Base-by-base conservation (phyloP, 1,140 invertebrate genomes). In the Leptopilina boulardi region DNA sequence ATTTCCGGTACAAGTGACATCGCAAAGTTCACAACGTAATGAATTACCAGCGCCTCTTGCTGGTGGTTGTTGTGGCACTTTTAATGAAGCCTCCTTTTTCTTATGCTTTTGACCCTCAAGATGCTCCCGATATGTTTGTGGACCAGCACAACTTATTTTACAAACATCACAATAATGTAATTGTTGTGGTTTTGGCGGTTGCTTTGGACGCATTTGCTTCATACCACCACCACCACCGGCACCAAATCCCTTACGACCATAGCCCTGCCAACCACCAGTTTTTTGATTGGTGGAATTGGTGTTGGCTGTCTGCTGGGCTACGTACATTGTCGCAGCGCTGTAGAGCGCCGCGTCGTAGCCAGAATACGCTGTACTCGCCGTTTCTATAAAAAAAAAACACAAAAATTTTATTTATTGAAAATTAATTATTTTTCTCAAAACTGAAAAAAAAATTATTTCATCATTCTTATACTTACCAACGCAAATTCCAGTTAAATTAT, bases 81-180 rank as follows among this genome's bases (percentile, higher is more conserved):
- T 98, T 18, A 95, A 93, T 10, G 96, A 95, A 13, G 96, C 96
- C 88, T 99, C 98, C 88, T 99, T 98, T 92, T 99, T 99, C 92
- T 99, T 99, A 91, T 99, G 98, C 88, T 99, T 98, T 90, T 99
- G 98, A 0, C 98, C 98, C 89, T 99, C 98, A 79, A 99, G 91
- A 93, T 99, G 98, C 89, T 99, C 98, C 74, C 97, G 94, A 90
- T 99, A 99, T 0, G 98, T 99, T 92, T 97, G 96, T 2, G 97
- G 97, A 0, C 98, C 98, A 82, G 97, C 98, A 92, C 98, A 99
- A 80, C 97, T 99, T 85, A 99, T 99, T 88, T 99, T 99, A 91
- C 98, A 99, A 4, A 99, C 97, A 90, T 99, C 97, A 89, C 97
- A 98, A 89, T 98, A 98, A 90, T 98, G 97, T 70, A 98, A 91